Conservation (phyloP, 1,140 invertebrate genomes). For the Diachasmimorpha longicaudata region DNA sequence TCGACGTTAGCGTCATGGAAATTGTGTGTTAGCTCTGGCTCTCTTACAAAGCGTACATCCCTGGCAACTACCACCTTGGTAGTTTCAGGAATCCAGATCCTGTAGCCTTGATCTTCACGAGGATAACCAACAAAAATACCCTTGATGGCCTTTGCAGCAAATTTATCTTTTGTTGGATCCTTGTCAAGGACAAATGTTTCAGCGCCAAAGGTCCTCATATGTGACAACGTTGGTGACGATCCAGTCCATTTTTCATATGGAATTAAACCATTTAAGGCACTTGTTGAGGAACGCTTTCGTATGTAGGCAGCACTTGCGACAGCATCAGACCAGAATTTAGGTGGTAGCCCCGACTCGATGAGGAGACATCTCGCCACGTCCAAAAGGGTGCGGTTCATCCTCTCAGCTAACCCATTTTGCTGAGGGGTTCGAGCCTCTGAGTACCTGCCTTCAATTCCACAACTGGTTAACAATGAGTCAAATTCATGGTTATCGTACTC, state of each 20-base stretch:
- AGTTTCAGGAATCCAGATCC: neutral
- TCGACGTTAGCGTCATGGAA: neutral
- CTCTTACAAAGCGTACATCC: neutral
- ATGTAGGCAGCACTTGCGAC: neutral
- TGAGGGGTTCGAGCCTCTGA: slow-evolving; percentile 47
- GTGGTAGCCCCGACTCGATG: neutral
- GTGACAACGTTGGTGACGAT: neutral
- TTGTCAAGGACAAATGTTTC: neutral
- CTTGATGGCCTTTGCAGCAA: neutral
- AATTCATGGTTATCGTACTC: slow-evolving; percentile 45
- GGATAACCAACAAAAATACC: slow-evolving; percentile 2
- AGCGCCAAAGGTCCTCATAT: neutral
- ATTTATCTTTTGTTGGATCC: slow-evolving; percentile 4
- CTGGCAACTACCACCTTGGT: neutral
- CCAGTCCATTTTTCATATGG: neutral
- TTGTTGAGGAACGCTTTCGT: neutral
- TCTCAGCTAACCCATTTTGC: slow-evolving; percentile 51
- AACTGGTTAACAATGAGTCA: slow-evolving; percentile 38
- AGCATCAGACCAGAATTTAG: neutral
- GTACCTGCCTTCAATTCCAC: slow-evolving; percentile 47
- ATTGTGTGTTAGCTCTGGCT: neutral
- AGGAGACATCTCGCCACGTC: slow-evolving; percentile 32
- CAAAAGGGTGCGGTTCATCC: slow-evolving; percentile 49
- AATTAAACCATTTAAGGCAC: neutral
- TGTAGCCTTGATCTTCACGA: neutral